A percentile compares a stretch with the other conserved stretches of the same genome.
phyloP scores from a whole-genome alignment of 2,113 vertebrate genomes.

The Trinectes maculatus region DNA sequence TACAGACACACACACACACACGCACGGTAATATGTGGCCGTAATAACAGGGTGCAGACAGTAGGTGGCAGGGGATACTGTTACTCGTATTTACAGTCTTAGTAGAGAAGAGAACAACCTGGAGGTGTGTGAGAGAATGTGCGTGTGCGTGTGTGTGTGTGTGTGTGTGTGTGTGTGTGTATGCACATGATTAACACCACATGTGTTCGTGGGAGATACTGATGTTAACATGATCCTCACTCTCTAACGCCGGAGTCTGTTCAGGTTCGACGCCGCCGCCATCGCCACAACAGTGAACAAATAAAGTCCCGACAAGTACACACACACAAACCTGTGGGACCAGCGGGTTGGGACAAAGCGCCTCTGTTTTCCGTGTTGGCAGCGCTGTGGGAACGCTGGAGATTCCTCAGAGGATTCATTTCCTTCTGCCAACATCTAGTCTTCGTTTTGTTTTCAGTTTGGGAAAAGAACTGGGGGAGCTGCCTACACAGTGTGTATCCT shows the following conservation, averaged over 20 bases:
- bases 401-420: conserved; percentile 51
- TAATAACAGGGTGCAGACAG: conserved; percentile 35
- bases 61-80: conserved; percentile 19
- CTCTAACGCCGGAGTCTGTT: no score
- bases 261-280: no score
- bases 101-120: conserved; percentile 8
- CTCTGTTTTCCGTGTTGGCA: conserved; percentile 51
- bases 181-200: neutral
- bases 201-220: no score
- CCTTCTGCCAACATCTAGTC: conserved; percentile 29
- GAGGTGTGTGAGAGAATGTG: neutral
- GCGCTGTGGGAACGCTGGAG: conserved; percentile 59
- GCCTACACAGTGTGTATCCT: no score
- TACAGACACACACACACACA: conserved; percentile 1
- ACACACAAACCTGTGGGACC: neutral
- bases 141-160: neutral
- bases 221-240: no score
- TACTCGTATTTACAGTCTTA: conserved; percentile 27
- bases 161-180: conserved; percentile 5
- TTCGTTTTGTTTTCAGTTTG: neutral
- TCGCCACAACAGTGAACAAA: neutral
- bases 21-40: neutral
- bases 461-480: neutral
- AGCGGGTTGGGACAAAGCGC: conserved; percentile 46
- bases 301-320: conserved; percentile 16